Conservation (phyloP, 2,888 invertebrate species). For the Caenorhabditis macrosperma region DNA sequence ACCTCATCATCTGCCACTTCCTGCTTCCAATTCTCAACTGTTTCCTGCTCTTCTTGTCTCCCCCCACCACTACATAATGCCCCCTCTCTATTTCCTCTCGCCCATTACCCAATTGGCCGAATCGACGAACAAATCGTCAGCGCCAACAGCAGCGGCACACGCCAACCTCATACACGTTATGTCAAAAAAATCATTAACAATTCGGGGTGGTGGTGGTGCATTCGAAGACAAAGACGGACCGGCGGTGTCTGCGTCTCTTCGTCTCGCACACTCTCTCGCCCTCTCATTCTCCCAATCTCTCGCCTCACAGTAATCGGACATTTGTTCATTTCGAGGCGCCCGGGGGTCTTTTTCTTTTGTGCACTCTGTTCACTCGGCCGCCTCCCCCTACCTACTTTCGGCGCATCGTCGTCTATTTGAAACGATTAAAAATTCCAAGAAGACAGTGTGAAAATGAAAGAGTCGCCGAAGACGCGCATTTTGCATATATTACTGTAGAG, state of each 20-base stretch:
- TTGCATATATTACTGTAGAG: slow-evolving; percentile 50
- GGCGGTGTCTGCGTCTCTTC: slow-evolving; percentile 17
- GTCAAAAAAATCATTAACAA: slow-evolving; percentile 54
- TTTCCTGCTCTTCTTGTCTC: slow-evolving; percentile 8
- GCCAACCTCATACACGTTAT: slow-evolving; percentile 41
- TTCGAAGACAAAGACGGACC: slow-evolving; percentile 29
- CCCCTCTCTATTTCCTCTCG: slow-evolving; percentile 12
- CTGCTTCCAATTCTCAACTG: not conserved
- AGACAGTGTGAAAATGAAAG: not conserved
- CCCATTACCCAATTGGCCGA: slow-evolving; percentile 8
- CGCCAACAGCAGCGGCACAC: not conserved
- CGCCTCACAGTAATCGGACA: slow-evolving; percentile 32
- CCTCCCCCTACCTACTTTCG: not conserved
- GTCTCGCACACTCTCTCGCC: slow-evolving; percentile 8
- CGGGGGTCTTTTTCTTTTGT: slow-evolving; percentile 5
- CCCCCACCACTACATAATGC: slow-evolving; percentile 27
- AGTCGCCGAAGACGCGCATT: slow-evolving; percentile 12
- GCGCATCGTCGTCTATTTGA: slow-evolving; percentile 20
- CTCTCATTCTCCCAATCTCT: no score
- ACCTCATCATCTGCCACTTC: slow-evolving; percentile 14
- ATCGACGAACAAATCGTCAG: slow-evolving; percentile 1
- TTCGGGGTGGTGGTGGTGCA: slow-evolving; percentile 25
- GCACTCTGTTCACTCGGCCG: slow-evolving; percentile 1
- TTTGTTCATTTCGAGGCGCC: slow-evolving; percentile 22
- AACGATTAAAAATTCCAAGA: slow-evolving; percentile 48